These are phyloP conservation scores for Sminthurides aquaticus DNA, from an alignment of 2,888 invertebrate genomes.

Conservation along the genomic window DNA sequence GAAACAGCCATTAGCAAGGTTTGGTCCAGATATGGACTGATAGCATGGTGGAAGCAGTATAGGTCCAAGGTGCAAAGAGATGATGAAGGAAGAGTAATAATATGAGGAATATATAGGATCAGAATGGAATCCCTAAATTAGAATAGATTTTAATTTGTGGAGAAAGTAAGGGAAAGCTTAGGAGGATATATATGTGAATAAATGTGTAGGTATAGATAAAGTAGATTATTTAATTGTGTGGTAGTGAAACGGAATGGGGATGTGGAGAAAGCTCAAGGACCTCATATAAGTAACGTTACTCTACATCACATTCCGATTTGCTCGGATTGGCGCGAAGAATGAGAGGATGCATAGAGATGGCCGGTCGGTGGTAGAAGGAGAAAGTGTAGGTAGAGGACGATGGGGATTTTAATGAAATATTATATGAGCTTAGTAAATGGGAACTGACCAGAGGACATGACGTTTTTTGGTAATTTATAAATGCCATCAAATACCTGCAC, in stretches of 20 bases:
- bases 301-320: too few relatives aligned
- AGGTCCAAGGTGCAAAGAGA: neutral
- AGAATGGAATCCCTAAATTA: neutral
- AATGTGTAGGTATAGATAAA: neutral
- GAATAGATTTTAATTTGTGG: neutral
- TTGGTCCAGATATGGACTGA: too few relatives aligned
- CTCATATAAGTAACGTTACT: too few relatives aligned
- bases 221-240: neutral
- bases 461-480: neutral
- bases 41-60: neutral
- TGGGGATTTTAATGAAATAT: constrained; percentile 13
- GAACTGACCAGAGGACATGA: constrained; percentile 9
- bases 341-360: neutral
- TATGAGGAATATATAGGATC: neutral
- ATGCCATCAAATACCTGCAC: constrained; percentile 8
- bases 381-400: neutral
- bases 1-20: too few relatives aligned
- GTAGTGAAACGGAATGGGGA: too few relatives aligned
- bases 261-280: too few relatives aligned
- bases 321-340: too few relatives aligned
- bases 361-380: neutral
- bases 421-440: constrained; percentile 10
- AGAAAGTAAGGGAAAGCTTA: neutral
- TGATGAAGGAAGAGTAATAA: neutral
- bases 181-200: neutral